Conservation (phyloP, 2,113 vertebrate genomes). For the cat (Felis catus) region F.catus_Fca126_mat1.0 CM031415.1:94851501-94852000, state of each 20-base stretch:
- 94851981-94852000: too few relatives aligned
- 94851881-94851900: too few relatives aligned
- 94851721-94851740: slow-evolving; percentile 22
- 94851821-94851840: neutral
- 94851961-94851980: too few relatives aligned
- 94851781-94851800: neutral
- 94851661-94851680: neutral
- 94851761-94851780: neutral
- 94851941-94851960: too few relatives aligned
- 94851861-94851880: too few relatives aligned
- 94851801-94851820: neutral
- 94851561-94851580: neutral
- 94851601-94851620: neutral
- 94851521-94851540: slow-evolving; percentile 1
- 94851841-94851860: too few relatives aligned
- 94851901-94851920: too few relatives aligned
- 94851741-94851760: neutral
- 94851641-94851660: neutral
- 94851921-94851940: too few relatives aligned
- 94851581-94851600: slow-evolving; percentile 12
- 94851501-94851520: neutral
- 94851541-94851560: neutral
- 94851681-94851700: neutral
- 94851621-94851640: neutral
- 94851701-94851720: neutral